Evolutionary conservation across 23 tunicate genomes (phyloP).

Genomic region (Diplosoma virens): DNA sequence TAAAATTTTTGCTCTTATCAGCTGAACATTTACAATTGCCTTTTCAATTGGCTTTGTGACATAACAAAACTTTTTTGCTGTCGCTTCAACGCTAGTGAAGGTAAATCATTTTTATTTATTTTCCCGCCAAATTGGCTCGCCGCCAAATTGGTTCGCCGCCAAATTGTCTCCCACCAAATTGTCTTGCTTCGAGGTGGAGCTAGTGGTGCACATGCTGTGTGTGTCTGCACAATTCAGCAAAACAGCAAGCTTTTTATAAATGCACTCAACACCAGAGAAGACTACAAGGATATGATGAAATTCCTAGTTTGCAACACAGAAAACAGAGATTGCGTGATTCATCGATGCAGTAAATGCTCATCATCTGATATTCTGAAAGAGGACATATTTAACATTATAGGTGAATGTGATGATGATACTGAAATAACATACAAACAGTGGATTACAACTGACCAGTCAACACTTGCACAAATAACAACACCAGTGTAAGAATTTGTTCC

Average conservation of each 20-base stretch:
- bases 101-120: too few species aligned
- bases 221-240: slow-evolving; percentile 49
- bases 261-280: slow-evolving; percentile 18
- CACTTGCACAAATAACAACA: slow-evolving; percentile 2
- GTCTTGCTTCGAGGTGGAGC: too few species aligned
- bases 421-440: slow-evolving; percentile 44
- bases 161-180: too few species aligned
- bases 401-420: slow-evolving; percentile 22
- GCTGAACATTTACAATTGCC: too few species aligned
- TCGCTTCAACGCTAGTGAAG: too few species aligned
- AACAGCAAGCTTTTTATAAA: slow-evolving; percentile 15
- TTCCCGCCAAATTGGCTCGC: too few species aligned
- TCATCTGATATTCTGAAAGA: slow-evolving; percentile 6
- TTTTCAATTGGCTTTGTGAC: too few species aligned
- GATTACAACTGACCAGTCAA: slow-evolving; percentile 35
- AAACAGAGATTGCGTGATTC: slow-evolving; percentile 36
- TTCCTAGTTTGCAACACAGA: slow-evolving; percentile 20
- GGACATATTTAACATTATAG: slow-evolving; percentile 9
- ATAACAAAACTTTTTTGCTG: too few species aligned
- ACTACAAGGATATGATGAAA: slow-evolving; percentile 31
- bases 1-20: too few species aligned
- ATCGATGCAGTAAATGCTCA: slow-evolving; percentile 36
- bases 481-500: slow-evolving; percentile 30
- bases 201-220: slow-evolving; percentile 41
- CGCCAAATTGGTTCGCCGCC: too few species aligned